Percentiles rank a stretch among this genome's conserved stretches.
These are phyloP conservation scores for Hafferia zeledoni DNA, from an alignment of 2,797 vertebrate species.

Conservation along the genomic window DNA sequence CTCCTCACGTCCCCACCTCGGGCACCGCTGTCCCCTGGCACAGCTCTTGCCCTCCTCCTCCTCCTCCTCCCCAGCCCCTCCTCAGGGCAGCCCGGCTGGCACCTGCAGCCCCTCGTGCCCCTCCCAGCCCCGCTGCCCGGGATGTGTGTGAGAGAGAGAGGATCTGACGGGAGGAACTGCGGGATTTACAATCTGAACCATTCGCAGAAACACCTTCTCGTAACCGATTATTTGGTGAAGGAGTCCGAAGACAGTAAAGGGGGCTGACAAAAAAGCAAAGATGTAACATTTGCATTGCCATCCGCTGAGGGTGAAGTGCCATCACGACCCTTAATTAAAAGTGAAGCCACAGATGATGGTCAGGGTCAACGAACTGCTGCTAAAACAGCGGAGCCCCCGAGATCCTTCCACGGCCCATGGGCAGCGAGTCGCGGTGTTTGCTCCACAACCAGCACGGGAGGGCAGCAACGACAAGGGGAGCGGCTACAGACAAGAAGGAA, in stretches of 20 bases:
- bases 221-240: not conserved
- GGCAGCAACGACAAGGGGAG: not conserved
- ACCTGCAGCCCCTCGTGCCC: not conserved
- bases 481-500: not conserved
- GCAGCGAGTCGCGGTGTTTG: accelerated
- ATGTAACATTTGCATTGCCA: too few relatives aligned
- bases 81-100: not conserved
- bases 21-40: too few relatives aligned
- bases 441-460: too few relatives aligned
- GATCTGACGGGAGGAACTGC: not conserved
- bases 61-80: too few relatives aligned
- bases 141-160: not conserved
- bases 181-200: not conserved
- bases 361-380: not conserved
- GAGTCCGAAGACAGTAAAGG: not conserved
- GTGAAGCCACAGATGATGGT: accelerated
- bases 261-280: not conserved
- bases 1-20: not conserved
- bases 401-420: accelerated
- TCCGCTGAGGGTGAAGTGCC: too few relatives aligned
- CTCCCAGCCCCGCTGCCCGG: not conserved
- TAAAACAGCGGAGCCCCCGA: accelerated
- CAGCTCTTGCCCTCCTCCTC: not conserved
- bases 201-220: not conserved
- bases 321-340: not conserved